Conservation (phyloP, 2,797 vertebrate genomes). For the Manis javanica region DNA sequence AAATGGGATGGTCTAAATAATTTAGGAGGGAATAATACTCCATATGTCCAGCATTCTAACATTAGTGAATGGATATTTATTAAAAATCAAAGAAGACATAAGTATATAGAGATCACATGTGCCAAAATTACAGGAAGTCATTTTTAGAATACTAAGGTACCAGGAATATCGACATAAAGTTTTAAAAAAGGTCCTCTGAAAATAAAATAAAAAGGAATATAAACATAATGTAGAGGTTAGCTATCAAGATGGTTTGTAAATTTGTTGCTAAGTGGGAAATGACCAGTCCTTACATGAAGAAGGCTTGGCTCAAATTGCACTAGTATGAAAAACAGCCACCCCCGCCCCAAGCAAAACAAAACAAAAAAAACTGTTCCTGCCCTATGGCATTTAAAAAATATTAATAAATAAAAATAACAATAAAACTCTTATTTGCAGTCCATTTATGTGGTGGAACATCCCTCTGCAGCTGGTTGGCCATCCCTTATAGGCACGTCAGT, state of each 20-base stretch:
- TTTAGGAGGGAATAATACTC: conserved; percentile 37
- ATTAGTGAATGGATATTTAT: conserved; percentile 31
- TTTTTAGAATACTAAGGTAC: not conserved
- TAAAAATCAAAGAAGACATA: conserved; percentile 46
- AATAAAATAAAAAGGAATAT: not conserved
- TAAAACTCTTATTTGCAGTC: not conserved
- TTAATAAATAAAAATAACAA: not conserved
- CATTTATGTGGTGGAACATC: not conserved
- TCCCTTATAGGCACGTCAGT: not conserved
- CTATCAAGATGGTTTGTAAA: not conserved
- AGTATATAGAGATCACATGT: not conserved
- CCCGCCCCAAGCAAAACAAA: not conserved
- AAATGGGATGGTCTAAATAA: conserved; percentile 59
- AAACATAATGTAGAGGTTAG: not conserved
- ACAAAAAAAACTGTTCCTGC: not conserved
- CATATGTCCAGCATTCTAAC: conserved; percentile 36
- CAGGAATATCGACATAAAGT: not conserved
- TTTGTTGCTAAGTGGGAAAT: not conserved
- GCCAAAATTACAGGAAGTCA: not conserved
- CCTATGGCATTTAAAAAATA: not conserved
- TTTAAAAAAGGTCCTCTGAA: not conserved
- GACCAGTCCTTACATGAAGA: not conserved
- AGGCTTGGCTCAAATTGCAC: not conserved
- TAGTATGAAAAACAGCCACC: not conserved
- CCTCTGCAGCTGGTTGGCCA: not conserved